Percentiles rank a stretch among this genome's conserved stretches.
phyloP scores from a whole-genome alignment of 2,113 vertebrate species.

The Oenanthe melanoleuca region DNA sequence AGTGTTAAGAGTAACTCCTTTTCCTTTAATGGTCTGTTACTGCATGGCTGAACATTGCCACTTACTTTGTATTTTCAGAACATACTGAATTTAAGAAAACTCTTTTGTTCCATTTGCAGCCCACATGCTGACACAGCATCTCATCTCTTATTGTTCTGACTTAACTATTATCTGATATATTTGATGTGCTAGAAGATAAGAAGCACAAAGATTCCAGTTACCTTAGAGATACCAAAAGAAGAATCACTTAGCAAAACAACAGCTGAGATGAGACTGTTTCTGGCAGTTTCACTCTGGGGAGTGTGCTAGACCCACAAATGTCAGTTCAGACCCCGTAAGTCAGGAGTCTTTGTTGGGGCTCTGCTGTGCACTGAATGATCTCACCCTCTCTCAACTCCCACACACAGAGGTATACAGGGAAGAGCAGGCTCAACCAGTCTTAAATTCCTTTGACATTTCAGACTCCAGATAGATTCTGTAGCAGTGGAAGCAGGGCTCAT shows the following conservation, averaged over 20 bases:
- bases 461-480: background rate
- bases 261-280: background rate
- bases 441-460: constrained; percentile 49
- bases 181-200: constrained; percentile 16
- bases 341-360: constrained; percentile 40
- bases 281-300: background rate
- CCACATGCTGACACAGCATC: constrained; percentile 37
- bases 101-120: constrained; percentile 43
- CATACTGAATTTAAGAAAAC: constrained; percentile 24
- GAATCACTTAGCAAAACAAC: constrained; percentile 4
- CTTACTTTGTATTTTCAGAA: constrained; percentile 25
- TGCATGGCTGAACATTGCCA: constrained; percentile 18
- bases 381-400: constrained; percentile 59
- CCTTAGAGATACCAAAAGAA: constrained; percentile 32
- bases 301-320: constrained; percentile 17
- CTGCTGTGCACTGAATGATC: constrained; percentile 15
- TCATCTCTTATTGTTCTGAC: constrained; percentile 33
- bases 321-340: background rate
- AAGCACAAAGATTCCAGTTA: constrained; percentile 6
- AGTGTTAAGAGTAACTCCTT: background rate
- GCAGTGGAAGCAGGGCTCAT: background rate
- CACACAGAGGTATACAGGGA: constrained; percentile 23
- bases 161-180: constrained; percentile 40
- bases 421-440: constrained; percentile 63
- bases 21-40: constrained; percentile 36